Conservation (phyloP, 2,113 vertebrate genomes). For the Himantopus leucocephalus region DNA sequence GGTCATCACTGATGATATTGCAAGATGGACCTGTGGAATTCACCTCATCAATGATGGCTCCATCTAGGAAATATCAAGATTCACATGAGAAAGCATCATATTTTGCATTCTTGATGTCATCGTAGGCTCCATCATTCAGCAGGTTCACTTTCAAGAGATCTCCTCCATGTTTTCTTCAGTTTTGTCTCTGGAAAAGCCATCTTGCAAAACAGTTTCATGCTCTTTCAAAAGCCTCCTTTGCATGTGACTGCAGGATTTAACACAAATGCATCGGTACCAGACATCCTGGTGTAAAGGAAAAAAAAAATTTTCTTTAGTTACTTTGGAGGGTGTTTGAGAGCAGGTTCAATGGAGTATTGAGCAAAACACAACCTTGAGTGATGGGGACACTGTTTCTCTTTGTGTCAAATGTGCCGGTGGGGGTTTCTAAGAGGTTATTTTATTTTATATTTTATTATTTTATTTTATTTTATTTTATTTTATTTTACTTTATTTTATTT, state of each 20-base stretch:
- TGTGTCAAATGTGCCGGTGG: neutral
- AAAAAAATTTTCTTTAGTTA: neutral
- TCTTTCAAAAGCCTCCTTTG: neutral
- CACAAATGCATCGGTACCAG: neutral
- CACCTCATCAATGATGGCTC: neutral
- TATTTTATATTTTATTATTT: neutral
- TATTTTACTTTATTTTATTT: neutral
- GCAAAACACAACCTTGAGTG: too few species aligned
- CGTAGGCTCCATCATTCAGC: neutral
- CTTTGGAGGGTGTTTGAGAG: neutral
- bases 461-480: neutral
- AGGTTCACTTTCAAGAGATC: neutral
- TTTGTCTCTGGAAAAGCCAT: neutral
- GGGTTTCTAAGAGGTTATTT: neutral
- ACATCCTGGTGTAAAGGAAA: neutral
- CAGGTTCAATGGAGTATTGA: neutral
- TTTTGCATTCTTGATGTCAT: neutral
- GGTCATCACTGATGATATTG: neutral
- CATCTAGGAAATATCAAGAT: neutral
- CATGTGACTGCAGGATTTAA: neutral
- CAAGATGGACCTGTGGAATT: neutral
- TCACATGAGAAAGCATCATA: neutral
- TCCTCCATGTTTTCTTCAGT: neutral
- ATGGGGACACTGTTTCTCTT: neutral
- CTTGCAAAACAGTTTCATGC: neutral